Percentiles rank a stretch among this genome's conserved stretches.
phyloP scores from a whole-genome alignment of 1,140 invertebrate genomes.

The Diuraphis noxia region DNA sequence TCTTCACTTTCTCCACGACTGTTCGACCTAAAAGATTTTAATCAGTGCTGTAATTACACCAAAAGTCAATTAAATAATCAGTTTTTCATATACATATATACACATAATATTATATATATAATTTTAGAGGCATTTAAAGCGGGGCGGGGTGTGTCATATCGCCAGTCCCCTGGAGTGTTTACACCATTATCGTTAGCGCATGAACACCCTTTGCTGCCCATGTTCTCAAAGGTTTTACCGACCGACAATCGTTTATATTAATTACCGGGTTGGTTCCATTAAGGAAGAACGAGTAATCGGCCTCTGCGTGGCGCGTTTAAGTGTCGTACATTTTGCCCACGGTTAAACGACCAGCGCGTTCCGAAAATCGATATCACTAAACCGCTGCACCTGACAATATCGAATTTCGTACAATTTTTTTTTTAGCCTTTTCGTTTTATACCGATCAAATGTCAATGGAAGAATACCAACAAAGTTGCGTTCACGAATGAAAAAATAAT shows the following conservation, averaged over 20 bases:
- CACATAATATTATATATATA: neutral
- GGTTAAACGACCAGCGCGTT: neutral
- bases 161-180: neutral
- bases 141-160: neutral
- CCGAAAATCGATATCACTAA: slow-evolving; percentile 7
- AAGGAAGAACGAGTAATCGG: neutral
- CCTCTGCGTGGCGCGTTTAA: neutral
- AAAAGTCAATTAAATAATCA: slow-evolving; percentile 47
- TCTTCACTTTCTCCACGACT: neutral
- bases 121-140: neutral
- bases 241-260: slow-evolving; percentile 51
- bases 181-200: slow-evolving; percentile 47
- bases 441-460: neutral
- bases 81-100: slow-evolving; percentile 8
- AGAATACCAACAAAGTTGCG: neutral
- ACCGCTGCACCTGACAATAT: neutral
- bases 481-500: neutral
- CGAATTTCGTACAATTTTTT: neutral
- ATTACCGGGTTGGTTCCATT: slow-evolving; percentile 39
- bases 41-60: slow-evolving; percentile 36
- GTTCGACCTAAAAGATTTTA: slow-evolving; percentile 1
- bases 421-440: neutral
- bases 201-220: neutral
- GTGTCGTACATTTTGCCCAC: neutral
- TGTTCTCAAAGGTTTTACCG: neutral